Evolutionary conservation across 1,140 invertebrate genomes (phyloP).

Genomic region (Mizuhopecten yessoensis): DNA sequence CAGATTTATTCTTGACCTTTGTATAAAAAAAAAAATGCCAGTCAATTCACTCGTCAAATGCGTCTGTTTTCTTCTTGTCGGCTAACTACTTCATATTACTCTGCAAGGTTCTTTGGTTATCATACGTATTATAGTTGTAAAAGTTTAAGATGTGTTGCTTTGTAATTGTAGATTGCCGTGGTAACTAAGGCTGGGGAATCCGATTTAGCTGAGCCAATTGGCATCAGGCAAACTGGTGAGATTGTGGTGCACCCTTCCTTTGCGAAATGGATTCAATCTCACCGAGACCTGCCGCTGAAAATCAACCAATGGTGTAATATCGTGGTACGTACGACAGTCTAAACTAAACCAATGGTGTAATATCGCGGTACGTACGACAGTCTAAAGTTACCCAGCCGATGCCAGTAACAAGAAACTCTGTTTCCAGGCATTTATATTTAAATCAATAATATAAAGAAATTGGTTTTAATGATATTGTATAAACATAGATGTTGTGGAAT

Average conservation of each 20-base stretch:
- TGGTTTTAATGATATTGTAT: no score
- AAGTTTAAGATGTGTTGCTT: background rate
- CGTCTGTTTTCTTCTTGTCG: no score
- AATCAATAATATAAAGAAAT: no score
- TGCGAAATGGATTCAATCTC: constrained; percentile 99
- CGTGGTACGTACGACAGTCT: constrained; percentile 87
- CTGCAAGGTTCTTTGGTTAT: no score
- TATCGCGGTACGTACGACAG: constrained; percentile 90
- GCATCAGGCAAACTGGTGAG: constrained; percentile 98
- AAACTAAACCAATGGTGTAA: constrained; percentile 99
- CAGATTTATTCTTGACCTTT: no score
- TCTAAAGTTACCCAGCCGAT: constrained; percentile 99
- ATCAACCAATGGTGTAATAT: constrained; percentile 99
- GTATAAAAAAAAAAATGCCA: no score
- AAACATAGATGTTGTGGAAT: no score
- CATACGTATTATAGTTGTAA: no score
- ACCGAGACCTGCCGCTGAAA: constrained; percentile 96
- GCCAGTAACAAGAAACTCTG: no score
- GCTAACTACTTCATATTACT: no score
- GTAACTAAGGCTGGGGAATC: constrained; percentile 98
- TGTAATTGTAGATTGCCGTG: constrained; percentile 93
- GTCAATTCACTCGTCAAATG: no score
- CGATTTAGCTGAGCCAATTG: constrained; percentile 98
- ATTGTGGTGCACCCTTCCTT: constrained; percentile 99
- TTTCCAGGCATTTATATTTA: no score